Evolutionary conservation across 2,797 vertebrate species (phyloP).

Genomic region (Zenarchopterus dispar): DNA sequence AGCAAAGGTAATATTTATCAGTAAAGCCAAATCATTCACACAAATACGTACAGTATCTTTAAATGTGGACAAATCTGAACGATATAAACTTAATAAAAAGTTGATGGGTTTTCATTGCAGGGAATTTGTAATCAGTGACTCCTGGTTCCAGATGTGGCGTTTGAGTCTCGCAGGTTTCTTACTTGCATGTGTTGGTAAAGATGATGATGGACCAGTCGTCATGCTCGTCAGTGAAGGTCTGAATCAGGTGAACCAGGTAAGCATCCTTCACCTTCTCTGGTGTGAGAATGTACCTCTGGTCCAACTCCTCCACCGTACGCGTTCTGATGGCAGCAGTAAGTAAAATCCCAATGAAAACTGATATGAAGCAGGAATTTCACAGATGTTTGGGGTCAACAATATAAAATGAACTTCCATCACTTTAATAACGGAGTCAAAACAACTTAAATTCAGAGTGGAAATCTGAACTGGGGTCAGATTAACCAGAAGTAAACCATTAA

Average conservation of each 20-base stretch:
- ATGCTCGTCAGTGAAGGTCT: conserved; percentile 90
- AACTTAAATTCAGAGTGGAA: too few species aligned
- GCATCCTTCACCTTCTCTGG: conserved; percentile 95
- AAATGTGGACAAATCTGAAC: background rate
- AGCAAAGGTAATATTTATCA: too few species aligned
- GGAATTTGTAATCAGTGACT: background rate
- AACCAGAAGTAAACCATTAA: too few species aligned
- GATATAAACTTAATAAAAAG: background rate
- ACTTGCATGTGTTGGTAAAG: conserved; percentile 99
- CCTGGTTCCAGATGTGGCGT: background rate
- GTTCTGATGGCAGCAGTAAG: conserved; percentile 74
- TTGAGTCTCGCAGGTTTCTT: conserved; percentile 49
- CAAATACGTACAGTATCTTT: background rate
- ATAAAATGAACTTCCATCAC: too few species aligned
- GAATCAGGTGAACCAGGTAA: conserved; percentile 92
- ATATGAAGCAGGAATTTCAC: too few species aligned
- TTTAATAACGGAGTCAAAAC: too few species aligned
- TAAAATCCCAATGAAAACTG: background rate
- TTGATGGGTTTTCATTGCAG: background rate
- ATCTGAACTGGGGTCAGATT: too few species aligned
- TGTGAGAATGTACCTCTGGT: conserved; percentile 92
- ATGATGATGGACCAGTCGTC: conserved; percentile 94
- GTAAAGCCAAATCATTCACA: background rate
- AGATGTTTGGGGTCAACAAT: too few species aligned
- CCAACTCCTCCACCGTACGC: conserved; percentile 89